phyloP scores from a whole-genome alignment of 2,797 vertebrate genomes.

The Eospalax fontanierii region DNA sequence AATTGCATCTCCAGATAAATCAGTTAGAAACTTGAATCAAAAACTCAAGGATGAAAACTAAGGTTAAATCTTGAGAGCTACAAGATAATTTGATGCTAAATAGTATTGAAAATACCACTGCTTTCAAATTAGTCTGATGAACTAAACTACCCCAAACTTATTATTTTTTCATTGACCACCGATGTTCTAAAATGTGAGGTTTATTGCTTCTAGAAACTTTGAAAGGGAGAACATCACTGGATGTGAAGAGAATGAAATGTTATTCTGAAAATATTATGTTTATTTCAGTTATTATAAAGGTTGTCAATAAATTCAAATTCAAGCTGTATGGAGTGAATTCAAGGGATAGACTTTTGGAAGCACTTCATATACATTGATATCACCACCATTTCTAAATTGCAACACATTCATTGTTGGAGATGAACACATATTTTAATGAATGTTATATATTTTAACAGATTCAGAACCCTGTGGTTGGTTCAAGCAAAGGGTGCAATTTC shows the following conservation, averaged over 20 bases:
- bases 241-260: conserved; percentile 23
- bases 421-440: conserved; percentile 83
- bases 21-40: conserved; percentile 56
- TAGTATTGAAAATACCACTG: conserved; percentile 15
- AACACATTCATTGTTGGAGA: conserved; percentile 58
- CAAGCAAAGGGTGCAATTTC: conserved; percentile 83
- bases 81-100: conserved; percentile 61
- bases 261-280: conserved; percentile 58
- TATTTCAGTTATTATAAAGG: conserved; percentile 23
- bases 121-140: conserved; percentile 63
- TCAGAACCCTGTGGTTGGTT: conserved; percentile 70
- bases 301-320: conserved; percentile 49
- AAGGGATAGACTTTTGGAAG: conserved; percentile 22
- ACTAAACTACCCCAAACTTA: neutral
- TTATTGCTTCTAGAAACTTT: conserved; percentile 10
- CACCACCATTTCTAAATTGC: conserved; percentile 51
- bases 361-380: conserved; percentile 45
- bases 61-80: conserved; percentile 63
- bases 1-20: conserved; percentile 48
- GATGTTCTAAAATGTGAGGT: conserved; percentile 4
- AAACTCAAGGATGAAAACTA: conserved; percentile 37
- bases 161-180: conserved; percentile 27
- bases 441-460: conserved; percentile 82
- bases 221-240: neutral
- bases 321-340: neutral